Conservation (phyloP, 2,888 invertebrate species). For the Drosophila setosimentum region DNA sequence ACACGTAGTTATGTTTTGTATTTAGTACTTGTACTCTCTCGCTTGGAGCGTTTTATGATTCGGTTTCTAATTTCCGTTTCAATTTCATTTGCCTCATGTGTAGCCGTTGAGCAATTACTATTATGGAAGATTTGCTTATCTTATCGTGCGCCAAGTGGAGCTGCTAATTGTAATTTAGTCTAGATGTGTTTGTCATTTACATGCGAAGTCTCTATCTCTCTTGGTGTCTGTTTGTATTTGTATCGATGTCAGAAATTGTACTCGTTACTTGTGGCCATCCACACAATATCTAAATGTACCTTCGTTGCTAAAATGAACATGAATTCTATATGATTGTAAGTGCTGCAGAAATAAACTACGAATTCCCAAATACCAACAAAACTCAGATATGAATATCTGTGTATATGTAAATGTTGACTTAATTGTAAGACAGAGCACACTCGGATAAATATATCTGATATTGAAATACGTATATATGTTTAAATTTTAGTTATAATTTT, state of each 20-base stretch:
- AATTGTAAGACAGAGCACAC: conserved; percentile 65
- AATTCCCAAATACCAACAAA: conserved; percentile 26
- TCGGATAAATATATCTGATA: conserved; percentile 53
- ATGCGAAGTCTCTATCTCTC: conserved; percentile 45
- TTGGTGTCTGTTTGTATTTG: conserved; percentile 52
- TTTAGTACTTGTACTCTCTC: conserved; percentile 56
- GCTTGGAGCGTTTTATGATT: conserved; percentile 27
- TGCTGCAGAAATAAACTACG: conserved; percentile 34
- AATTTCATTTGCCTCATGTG: conserved; percentile 31
- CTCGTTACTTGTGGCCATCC: conserved; percentile 40
- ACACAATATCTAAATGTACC: conserved; percentile 59
- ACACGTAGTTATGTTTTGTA: conserved; percentile 62
- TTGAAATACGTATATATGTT: conserved; percentile 53
- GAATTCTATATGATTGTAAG: conserved; percentile 36
- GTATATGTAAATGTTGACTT: conserved; percentile 78
- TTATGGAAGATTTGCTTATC: conserved; percentile 36
- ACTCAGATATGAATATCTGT: conserved; percentile 58
- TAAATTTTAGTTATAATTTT: conserved; percentile 54
- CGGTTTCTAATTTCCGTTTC: conserved; percentile 29
- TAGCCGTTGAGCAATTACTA: conserved; percentile 43
- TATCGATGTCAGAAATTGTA: conserved; percentile 43
- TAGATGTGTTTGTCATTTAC: conserved; percentile 52
- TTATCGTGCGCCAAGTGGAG: conserved; percentile 39
- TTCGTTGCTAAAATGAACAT: conserved; percentile 37
- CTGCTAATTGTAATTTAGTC: conserved; percentile 39